Evolutionary conservation across 2,888 invertebrate genomes (phyloP).

Genomic region (Synanthedon myopaeformis): DNA sequence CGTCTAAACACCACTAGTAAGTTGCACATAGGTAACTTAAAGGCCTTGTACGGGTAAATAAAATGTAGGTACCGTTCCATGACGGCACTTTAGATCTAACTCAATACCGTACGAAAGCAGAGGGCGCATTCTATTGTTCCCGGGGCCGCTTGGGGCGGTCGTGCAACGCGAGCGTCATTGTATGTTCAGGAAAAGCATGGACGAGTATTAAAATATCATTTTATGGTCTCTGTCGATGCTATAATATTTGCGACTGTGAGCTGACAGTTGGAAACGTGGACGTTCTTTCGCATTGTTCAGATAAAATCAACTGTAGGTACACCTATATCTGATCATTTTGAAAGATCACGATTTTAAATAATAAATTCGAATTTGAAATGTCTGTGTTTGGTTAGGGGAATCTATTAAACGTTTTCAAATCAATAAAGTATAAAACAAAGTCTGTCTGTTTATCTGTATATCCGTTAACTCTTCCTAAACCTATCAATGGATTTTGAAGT

Average conservation of each 20-base stretch:
- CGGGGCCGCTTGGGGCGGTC: constrained; percentile 29
- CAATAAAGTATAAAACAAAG: too few relatives aligned
- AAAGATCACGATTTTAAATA: too few relatives aligned
- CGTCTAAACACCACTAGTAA: too few relatives aligned
- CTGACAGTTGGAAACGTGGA: neutral
- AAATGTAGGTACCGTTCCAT: constrained; percentile 18
- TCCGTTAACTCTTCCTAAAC: too few relatives aligned
- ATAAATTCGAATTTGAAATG: too few relatives aligned
- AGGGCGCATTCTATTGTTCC: constrained; percentile 38
- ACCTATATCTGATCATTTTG: too few relatives aligned
- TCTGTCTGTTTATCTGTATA: too few relatives aligned
- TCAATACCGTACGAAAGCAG: constrained; percentile 27
- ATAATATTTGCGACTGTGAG: constrained; percentile 15
- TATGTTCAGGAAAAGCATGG: constrained; percentile 32
- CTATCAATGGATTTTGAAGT: too few relatives aligned
- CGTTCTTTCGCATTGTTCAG: neutral
- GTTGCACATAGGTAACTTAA: too few relatives aligned
- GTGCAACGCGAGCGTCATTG: constrained; percentile 42
- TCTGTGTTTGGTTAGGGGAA: too few relatives aligned
- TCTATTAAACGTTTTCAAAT: too few relatives aligned
- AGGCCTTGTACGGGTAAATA: too few relatives aligned
- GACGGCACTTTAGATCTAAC: constrained; percentile 17
- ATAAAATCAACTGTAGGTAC: neutral
- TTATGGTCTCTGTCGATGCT: constrained; percentile 19
- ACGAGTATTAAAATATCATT: constrained; percentile 29